Percentiles rank a stretch among this genome's conserved stretches.
These are phyloP conservation scores for Cryptoprocta ferox DNA, from an alignment of 2,797 vertebrate species.

Conservation along the genomic window DNA sequence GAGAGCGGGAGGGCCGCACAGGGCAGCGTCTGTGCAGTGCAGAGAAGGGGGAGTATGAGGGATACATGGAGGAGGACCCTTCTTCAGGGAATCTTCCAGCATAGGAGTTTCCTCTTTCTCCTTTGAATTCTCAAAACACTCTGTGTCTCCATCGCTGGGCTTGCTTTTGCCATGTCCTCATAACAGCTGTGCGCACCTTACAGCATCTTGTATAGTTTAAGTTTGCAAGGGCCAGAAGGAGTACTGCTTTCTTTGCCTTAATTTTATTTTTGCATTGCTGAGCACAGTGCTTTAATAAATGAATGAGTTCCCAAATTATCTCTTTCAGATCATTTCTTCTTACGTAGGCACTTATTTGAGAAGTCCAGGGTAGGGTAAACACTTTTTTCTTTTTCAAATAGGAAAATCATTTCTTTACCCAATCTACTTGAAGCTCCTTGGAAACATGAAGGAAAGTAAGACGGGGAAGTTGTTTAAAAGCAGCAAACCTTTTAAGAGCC, in stretches of 20 bases:
- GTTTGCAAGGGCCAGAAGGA: constrained; percentile 47
- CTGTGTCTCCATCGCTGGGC: background rate
- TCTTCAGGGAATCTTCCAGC: no score
- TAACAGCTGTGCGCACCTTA: background rate
- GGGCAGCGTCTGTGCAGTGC: no score
- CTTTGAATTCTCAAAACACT: background rate
- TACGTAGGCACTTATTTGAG: background rate
- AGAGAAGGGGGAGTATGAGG: background rate
- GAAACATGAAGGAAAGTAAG: constrained; percentile 32
- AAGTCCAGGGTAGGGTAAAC: constrained; percentile 3
- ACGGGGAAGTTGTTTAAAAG: constrained; percentile 60
- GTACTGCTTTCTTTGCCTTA: constrained; percentile 53
- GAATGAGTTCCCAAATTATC: constrained; percentile 38
- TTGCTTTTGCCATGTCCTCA: background rate
- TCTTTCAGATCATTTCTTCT: constrained; percentile 38
- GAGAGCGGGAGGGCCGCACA: no score
- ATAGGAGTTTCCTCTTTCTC: background rate
- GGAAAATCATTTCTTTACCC: constrained; percentile 42
- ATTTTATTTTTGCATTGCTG: background rate
- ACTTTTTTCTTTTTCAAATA: constrained; percentile 3
- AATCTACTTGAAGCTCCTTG: background rate
- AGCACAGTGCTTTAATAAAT: constrained; percentile 23
- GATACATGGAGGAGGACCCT: rapidly evolving
- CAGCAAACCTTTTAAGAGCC: constrained; percentile 73
- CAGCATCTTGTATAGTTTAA: background rate